Conservation (phyloP, 2,113 vertebrate genomes). For the Callospermophilus lateralis region DNA sequence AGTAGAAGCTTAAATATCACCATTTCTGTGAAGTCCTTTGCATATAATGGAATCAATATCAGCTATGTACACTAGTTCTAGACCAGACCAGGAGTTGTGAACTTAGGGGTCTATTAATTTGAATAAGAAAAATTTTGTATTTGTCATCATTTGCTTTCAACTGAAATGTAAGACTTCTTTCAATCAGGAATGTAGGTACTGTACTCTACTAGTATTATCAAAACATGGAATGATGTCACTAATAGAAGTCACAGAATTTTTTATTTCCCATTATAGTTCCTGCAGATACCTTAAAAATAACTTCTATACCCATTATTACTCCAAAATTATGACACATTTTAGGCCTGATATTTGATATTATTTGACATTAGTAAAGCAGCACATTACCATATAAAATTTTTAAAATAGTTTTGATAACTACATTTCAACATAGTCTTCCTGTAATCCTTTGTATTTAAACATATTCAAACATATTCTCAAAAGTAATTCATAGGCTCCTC, state of each 20-base stretch:
- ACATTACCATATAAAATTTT: neutral
- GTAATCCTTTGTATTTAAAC: constrained; percentile 1
- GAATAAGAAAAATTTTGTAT: constrained; percentile 7
- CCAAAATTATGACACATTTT: constrained; percentile 32
- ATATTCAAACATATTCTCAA: constrained; percentile 11
- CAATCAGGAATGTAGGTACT: neutral
- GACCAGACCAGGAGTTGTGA: constrained; percentile 10
- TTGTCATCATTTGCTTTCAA: neutral
- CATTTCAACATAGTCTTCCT: neutral
- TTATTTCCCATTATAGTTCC: neutral
- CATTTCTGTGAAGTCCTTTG: neutral
- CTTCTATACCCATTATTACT: neutral
- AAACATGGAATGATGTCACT: neutral
- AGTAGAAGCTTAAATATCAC: neutral
- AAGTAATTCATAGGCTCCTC: neutral
- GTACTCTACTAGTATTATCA: neutral
- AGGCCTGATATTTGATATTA: constrained; percentile 23
- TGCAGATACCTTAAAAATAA: neutral
- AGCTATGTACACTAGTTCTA: neutral
- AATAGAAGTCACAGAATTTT: constrained; percentile 13
- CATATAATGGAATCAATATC: too few species aligned
- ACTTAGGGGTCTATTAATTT: neutral
- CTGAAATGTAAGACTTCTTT: neutral
- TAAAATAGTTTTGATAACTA: neutral
- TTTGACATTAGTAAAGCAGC: constrained; percentile 32